A percentile compares a stretch with the other conserved stretches of the same genome.
Conservation (phyloP, 2,888 invertebrate genomes). For the Belgica antarctica region DNA sequence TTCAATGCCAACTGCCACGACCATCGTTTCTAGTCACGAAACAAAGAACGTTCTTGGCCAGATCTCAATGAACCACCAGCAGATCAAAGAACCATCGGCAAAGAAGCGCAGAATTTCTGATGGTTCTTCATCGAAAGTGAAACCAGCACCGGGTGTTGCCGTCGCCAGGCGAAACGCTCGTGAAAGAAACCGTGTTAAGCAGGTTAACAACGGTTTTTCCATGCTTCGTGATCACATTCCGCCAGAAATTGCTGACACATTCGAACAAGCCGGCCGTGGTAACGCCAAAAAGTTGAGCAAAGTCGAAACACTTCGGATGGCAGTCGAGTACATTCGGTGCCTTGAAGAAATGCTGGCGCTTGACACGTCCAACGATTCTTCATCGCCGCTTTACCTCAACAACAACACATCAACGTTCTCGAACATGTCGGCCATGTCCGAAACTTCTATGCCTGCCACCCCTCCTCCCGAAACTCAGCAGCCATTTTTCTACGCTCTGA, state of each 20-base stretch:
- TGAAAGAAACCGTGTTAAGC: conserved; percentile 88
- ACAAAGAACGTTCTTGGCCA: conserved; percentile 33
- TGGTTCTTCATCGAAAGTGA: conserved; percentile 7
- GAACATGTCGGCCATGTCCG: conserved; percentile 50
- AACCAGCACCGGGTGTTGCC: conserved; percentile 70
- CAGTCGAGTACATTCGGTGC: conserved; percentile 84
- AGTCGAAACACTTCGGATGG: conserved; percentile 86
- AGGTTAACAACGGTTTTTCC: conserved; percentile 88
- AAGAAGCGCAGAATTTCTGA: conserved; percentile 41
- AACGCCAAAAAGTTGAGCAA: conserved; percentile 78
- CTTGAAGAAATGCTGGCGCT: conserved; percentile 72
- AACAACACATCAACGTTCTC: conserved; percentile 56
- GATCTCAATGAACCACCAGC: conserved; percentile 38
- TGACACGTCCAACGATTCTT: conserved; percentile 59
- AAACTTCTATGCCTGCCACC: conserved; percentile 58
- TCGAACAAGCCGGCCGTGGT: conserved; percentile 65
- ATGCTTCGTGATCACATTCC: conserved; percentile 85
- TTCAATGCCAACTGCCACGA: conserved; percentile 18
- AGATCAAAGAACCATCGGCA: conserved; percentile 5
- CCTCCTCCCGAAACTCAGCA: conserved; percentile 57
- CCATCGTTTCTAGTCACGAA: conserved; percentile 17
- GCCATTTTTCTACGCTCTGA: conserved; percentile 51
- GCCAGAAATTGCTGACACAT: conserved; percentile 71
- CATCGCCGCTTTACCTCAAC: conserved; percentile 49
- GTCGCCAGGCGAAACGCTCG: conserved; percentile 88